Base-by-base conservation (phyloP, 2,113 vertebrate species). In the Vombatus ursinus region DNA sequence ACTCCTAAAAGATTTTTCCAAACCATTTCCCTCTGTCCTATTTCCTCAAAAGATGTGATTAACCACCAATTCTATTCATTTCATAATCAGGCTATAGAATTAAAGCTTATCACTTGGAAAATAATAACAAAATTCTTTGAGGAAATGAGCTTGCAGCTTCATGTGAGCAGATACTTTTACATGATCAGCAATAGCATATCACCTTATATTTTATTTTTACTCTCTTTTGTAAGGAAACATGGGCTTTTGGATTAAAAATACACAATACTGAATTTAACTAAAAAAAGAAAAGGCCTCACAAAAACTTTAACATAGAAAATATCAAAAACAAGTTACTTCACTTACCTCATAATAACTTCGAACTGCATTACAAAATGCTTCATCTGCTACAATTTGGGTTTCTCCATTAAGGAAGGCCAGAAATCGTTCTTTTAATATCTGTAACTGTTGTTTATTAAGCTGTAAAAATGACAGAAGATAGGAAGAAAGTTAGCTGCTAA, bases 351-450 rank as follows among this genome's bases (percentile, higher is more conserved):
- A 99, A 98, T 99, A 99, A 98, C 99, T 99, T 92, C 99, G 98
- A 92, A 99, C 99, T 0, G 99, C 99, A 61, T 99, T 99, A 97
- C 99, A 99, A 98, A 99, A 99, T 7, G 99, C 99, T 98, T 99
- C 99, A 77, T 99, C 99, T 0, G 99, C 99, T 44, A 99, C 98
- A 0, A 99, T 99, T 97, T 99, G 99, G 0, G 99, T 99, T 89
- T 99, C 99, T 37, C 99, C 99, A 0, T 99, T 99, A 94, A 99
- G 98, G 95, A 99, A 99, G 95, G 99, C 99, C 98, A 99, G 99
- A 97, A 99, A 99, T 47, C 99, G 98, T 8, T 99, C 99, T 98
- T 99, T 99, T 96, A 99, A 98, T 0, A 98, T 98, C 98, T 99
- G 99, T 28, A 99, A 97, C 95, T 99, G 99, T 96, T 99, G 99